Conservation (phyloP, 2,797 vertebrate genomes). For the Psittacula derbiana region DNA sequence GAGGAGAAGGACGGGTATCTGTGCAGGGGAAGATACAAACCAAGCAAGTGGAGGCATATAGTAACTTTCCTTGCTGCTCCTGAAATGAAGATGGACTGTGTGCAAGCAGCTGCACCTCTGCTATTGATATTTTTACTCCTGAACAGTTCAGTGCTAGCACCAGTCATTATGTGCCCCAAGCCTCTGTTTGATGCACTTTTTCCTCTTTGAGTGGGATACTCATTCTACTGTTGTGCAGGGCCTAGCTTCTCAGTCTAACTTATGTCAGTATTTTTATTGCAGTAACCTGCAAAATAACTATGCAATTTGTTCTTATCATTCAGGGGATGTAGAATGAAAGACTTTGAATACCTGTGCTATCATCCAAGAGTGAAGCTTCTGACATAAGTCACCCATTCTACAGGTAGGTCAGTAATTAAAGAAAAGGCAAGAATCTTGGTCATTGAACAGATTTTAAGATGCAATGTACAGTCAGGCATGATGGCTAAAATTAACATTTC, state of each 20-base stretch:
- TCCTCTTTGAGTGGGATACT: neutral
- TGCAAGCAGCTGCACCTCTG: neutral
- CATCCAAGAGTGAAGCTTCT: neutral
- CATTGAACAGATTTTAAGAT: neutral
- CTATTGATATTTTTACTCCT: neutral
- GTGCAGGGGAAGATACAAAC: neutral
- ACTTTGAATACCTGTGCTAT: neutral
- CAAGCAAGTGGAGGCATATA: neutral
- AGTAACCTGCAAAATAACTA: neutral
- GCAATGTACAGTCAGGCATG: neutral
- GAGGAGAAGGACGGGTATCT: neutral
- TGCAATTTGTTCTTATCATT: neutral
- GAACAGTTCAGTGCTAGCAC: neutral
- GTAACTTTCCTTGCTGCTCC: neutral
- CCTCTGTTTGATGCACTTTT: neutral
- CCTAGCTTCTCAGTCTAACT: neutral
- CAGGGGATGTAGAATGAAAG: neutral
- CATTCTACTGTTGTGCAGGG: neutral
- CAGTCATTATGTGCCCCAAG: neutral
- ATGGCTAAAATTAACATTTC: constrained; percentile 18
- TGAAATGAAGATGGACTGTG: neutral
- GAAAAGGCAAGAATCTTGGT: neutral
- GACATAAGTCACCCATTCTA: neutral
- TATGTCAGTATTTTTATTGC: neutral
- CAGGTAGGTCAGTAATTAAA: neutral